Base-by-base conservation (phyloP, 2,113 vertebrate genomes). In the Saguinus midas region DNA sequence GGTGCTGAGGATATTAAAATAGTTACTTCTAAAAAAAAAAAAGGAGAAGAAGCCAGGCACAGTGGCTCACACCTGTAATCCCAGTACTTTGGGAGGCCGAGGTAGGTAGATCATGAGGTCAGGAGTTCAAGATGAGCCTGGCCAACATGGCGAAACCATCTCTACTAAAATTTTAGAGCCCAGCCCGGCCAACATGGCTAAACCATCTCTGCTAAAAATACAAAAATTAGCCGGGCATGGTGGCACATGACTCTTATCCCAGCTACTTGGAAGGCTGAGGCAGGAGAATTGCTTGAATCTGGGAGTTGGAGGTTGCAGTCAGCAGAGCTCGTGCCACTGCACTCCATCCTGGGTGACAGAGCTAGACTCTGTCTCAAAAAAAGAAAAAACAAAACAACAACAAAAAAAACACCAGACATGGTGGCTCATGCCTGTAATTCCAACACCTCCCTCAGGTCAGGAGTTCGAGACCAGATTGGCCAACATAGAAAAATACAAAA, bases 1-100 rank as follows among this genome's bases (percentile, higher is more conserved):
- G 20, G 91, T 73, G 58, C 27, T 73, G 23, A 96, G 87, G 18
- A 58, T 83, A 57, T 58, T 94, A 73, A 85, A 96, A 80, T 45
- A 85, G 88, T 37, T 55, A 73, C 29, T 76, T 70, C 13, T 48
- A 32, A 29, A 64, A 64, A n/a, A n/a, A 43, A 43, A 43, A 43
- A 50, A 64, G 12, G 27, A 64, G 61, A 64, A 64, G 27, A 13
- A 55, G 66, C 66, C 13, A 8, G 66, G 66, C 7, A 3, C 13
- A 29, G 32, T 68, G 66, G 66, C 32, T 68, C 32, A 68, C 13
- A 68, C 32, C 16, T 68, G 66, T n/a, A 68, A 17, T 66, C 32
- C 32, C 66, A 68, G 66, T 16, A 35, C 32, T 68, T n/a, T 7
- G 32, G 66, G 66, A 68, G 66, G 6, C 32, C 7, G 16, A 68